Evolutionary conservation across 2,113 vertebrate species (phyloP).

Genomic region (Craseonycteris thonglongyai): DNA sequence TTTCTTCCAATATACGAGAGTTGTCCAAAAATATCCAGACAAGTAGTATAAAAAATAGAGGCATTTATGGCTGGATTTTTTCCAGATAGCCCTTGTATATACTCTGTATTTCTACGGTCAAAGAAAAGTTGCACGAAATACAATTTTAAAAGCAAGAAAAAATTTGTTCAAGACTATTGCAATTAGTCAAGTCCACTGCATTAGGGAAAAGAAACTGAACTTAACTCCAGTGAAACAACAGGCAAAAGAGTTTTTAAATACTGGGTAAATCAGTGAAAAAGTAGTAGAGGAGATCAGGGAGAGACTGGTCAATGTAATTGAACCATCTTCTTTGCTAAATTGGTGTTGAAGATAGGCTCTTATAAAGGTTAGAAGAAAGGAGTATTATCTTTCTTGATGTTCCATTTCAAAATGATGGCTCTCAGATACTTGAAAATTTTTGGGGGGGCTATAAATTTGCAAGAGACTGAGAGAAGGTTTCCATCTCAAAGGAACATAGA

Average conservation of each 20-base stretch:
- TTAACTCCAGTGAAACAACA: neutral
- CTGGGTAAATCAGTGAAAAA: neutral
- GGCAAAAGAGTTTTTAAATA: neutral
- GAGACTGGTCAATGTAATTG: neutral
- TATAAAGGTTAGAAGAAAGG: neutral
- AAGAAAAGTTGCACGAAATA: neutral
- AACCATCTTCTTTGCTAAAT: neutral
- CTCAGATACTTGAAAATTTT: neutral
- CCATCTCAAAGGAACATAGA: neutral
- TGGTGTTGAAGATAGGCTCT: neutral
- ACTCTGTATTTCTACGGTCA: too few species aligned
- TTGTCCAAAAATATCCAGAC: too few species aligned
- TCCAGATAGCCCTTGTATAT: too few species aligned
- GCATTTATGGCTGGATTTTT: too few species aligned
- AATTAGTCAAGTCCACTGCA: neutral
- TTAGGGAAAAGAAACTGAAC: neutral
- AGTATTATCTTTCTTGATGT: neutral
- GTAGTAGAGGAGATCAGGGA: neutral
- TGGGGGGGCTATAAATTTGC: neutral
- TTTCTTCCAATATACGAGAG: neutral
- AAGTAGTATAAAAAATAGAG: too few species aligned
- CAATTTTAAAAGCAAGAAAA: neutral
- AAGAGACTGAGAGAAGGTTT: neutral
- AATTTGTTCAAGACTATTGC: neutral
- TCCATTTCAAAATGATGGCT: neutral